Evolutionary conservation across 2,113 vertebrate genomes (phyloP), one percentile per base, ranked within the genome.

Genomic region (Protobothrops flavoviridis): DNA sequence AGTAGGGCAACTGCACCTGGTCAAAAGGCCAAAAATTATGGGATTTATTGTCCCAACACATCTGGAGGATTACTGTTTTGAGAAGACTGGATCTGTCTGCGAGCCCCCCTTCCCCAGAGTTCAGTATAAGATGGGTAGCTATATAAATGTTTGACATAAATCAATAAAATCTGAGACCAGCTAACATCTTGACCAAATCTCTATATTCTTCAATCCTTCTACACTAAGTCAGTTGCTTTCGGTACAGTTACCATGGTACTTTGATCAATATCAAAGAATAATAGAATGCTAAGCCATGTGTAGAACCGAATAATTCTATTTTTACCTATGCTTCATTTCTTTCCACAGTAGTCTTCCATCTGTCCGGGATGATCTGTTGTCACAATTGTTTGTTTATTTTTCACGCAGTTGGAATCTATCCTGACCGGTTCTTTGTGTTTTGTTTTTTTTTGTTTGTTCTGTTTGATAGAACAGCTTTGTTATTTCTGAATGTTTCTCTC

Each of bases 391-490:
- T 89, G 29, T 53, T 89, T 59, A 55, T 69, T 90, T 92, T 6
- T 8, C 94, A 87, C 94, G 56, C 64, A 9, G 48, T 88, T 93
- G 20, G 88, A 43, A 74, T 89, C 59, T 92, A 50, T 2, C 55
- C 8, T 2, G 1, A 92, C n/a, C n/a, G n/a, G n/a, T n/a, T n/a
- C n/a, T n/a, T n/a, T n/a, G n/a, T n/a, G n/a, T n/a, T n/a, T n/a
- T n/a, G n/a, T n/a, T n/a, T n/a, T 50, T 9, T 50, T 50, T 1
- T 50, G n/a, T 55, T 11, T 64, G 74, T 43, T 64, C 50, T 26
- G 33, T 43, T 74, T 87, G 91, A 90, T 85, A 48, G 85, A 81
- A 48, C 24, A 21, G 43, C 53, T 91, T 92, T 91, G 94, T 93
- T 95, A 90, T 93, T 92, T 53, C n/a, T 53, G 29, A 94, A 89